Evolutionary conservation across 2,888 invertebrate species (phyloP), one percentile per base, ranked within the genome.

Genomic region (Resseliella maxima): DNA sequence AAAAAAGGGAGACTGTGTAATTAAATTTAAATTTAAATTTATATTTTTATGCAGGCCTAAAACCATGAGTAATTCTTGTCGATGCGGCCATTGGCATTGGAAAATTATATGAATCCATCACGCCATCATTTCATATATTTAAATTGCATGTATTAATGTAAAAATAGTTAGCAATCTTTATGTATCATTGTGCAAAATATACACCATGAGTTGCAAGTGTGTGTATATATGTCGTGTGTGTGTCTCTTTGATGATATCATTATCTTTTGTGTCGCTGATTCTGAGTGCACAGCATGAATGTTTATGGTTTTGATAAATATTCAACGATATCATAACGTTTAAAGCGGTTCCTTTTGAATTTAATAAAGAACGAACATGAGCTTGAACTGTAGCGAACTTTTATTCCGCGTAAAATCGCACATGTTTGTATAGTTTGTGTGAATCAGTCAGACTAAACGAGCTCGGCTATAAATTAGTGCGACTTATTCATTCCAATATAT

Each of bases 281-380:
- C 31, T 35, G 72, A 15, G 72, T 27, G 35, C 31, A 15, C 72
- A 31, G 72, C 31, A 2, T 72, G 31, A 72, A 31, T 72, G 72
- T 72, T 59, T 59, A 59, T 59, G 59, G 59, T 59, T 72, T 31
- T 72, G 27, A 72, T 72, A 72, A 72, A 72, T 72, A 72, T 72
- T 72, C 72, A 31, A 72, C 72, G 72, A 72, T 72, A 72, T 72
- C 31, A 72, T 72, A 72, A 31, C 35, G 31, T 35, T 72, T 35
- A 72, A 72, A 72, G 31, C 31, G 72, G 72, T 72, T 72, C 72
- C 72, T 72, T 31, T 72, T 72, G 72, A 31, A 72, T 72, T 72
- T 72, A 72, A 72, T 72, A 72, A 72, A 72, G 72, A 72, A 31
- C 35, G 31, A 72, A n/a, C 27, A 0, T 12, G n/a, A 27, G 35